Conservation (phyloP, 1,140 invertebrate genomes). For the Cherax destructor region DNA sequence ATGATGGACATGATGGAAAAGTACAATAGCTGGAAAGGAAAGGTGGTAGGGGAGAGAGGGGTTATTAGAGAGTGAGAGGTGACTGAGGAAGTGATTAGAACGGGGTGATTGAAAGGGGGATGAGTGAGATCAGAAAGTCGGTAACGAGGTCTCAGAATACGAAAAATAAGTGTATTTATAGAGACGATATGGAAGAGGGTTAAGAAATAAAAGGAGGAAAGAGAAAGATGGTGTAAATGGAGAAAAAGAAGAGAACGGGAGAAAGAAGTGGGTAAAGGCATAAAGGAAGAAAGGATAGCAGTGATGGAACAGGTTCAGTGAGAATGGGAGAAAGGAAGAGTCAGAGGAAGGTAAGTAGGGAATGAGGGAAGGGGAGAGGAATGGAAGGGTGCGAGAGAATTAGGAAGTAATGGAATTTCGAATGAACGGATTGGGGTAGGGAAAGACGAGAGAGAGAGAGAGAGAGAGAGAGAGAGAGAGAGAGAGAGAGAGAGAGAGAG, state of each 20-base stretch:
- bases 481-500: not conserved
- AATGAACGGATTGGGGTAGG: too few relatives aligned
- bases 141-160: too few relatives aligned
- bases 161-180: too few relatives aligned
- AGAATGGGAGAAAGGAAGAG: conserved; percentile 15
- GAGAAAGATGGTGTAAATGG: not conserved
- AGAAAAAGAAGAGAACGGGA: not conserved
- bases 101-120: not conserved
- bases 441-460: conserved; percentile 10
- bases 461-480: conserved; percentile 42
- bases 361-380: conserved; percentile 29
- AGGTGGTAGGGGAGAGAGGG: too few relatives aligned
- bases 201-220: not conserved
- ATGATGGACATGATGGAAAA: not conserved
- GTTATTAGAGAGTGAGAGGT: too few relatives aligned
- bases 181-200: too few relatives aligned
- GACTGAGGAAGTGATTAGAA: not conserved
- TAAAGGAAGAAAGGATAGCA: too few relatives aligned
- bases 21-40: too few relatives aligned
- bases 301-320: too few relatives aligned
- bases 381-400: conserved; percentile 13
- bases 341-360: conserved; percentile 17
- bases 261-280: not conserved
- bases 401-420: too few relatives aligned
- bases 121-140: too few relatives aligned